These are phyloP conservation scores for Haliaeetus leucogaster DNA, from an alignment of 2,113 vertebrate genomes.

Conservation along the genomic window DNA sequence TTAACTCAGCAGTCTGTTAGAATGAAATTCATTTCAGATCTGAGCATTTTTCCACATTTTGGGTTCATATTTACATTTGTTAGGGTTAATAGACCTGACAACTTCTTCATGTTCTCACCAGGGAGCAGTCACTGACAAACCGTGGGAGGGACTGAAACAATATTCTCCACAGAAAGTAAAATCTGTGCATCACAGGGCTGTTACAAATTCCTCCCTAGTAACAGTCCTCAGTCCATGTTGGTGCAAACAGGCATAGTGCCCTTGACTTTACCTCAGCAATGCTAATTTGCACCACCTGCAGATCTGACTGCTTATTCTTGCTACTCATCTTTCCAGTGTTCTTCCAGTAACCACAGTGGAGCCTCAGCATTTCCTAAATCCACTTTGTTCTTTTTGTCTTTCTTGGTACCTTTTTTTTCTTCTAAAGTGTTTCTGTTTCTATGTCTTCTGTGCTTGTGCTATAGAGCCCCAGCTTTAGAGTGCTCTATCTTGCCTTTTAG, in stretches of 20 bases:
- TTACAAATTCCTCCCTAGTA: neutral
- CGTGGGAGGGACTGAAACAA: neutral
- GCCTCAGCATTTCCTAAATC: neutral
- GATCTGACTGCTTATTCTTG: neutral
- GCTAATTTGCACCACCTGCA: neutral
- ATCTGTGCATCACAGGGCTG: neutral
- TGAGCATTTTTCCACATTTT: constrained; percentile 39
- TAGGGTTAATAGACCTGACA: constrained; percentile 72
- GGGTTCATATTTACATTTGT: constrained; percentile 65
- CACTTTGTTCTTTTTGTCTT: neutral
- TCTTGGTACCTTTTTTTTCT: neutral
- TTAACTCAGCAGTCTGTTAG: constrained; percentile 52
- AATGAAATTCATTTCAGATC: constrained; percentile 53
- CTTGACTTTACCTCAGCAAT: neutral
- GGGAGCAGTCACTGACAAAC: constrained; percentile 35
- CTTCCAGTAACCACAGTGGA: neutral
- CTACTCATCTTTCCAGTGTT: neutral
- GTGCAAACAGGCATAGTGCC: neutral
- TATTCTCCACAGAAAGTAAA: neutral
- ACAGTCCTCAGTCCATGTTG: neutral
- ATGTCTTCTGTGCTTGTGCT: neutral
- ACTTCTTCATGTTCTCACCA: constrained; percentile 66
- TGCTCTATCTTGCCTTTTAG: neutral
- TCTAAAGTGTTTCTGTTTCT: neutral
- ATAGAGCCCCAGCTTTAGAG: neutral